Percentiles rank a stretch among this genome's conserved stretches.
phyloP scores from a whole-genome alignment of 2,797 vertebrate genomes.

The Gouania willdenowi region DNA sequence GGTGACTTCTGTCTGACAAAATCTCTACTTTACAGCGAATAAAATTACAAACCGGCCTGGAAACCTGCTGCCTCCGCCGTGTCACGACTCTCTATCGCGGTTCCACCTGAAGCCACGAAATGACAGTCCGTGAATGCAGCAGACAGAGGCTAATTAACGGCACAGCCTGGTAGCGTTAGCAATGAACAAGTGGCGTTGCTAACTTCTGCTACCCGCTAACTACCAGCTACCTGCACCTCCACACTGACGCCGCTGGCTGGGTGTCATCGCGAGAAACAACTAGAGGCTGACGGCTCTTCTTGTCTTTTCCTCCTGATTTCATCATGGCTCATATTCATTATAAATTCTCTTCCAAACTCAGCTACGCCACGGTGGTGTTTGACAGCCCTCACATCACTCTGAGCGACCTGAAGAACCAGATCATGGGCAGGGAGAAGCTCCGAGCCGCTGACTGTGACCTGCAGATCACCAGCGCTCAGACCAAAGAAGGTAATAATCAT shows the following conservation, averaged over 20 bases:
- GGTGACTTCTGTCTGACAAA: constrained; percentile 59
- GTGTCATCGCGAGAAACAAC: neutral
- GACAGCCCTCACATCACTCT: constrained; percentile 91
- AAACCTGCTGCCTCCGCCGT: constrained; percentile 8
- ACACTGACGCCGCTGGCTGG: constrained; percentile 36
- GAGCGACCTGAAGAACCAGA: constrained; percentile 90
- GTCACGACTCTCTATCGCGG: constrained; percentile 1
- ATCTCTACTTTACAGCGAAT: constrained; percentile 3
- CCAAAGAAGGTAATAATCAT: constrained; percentile 86
- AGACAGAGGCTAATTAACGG: constrained; percentile 15
- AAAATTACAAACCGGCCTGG: constrained; percentile 31
- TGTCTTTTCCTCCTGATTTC: neutral
- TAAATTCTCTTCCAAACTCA: constrained; percentile 96
- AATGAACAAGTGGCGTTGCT: constrained; percentile 3
- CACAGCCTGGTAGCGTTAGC: constrained; percentile 31
- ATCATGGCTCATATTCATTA: constrained; percentile 95
- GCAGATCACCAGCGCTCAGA: constrained; percentile 95
- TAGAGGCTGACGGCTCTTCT: neutral
- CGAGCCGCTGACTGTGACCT: constrained; percentile 92
- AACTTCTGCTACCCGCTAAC: constrained; percentile 54
- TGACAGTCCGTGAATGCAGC: constrained; percentile 26
- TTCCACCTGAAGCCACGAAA: neutral
- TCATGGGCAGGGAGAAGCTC: constrained; percentile 94
- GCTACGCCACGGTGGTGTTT: constrained; percentile 94
- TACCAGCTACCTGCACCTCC: too few species aligned